Evolutionary conservation across 2,797 vertebrate species (phyloP), one percentile per base, ranked within the genome.

Genomic region (Cercopithecus neglectus): DNA sequence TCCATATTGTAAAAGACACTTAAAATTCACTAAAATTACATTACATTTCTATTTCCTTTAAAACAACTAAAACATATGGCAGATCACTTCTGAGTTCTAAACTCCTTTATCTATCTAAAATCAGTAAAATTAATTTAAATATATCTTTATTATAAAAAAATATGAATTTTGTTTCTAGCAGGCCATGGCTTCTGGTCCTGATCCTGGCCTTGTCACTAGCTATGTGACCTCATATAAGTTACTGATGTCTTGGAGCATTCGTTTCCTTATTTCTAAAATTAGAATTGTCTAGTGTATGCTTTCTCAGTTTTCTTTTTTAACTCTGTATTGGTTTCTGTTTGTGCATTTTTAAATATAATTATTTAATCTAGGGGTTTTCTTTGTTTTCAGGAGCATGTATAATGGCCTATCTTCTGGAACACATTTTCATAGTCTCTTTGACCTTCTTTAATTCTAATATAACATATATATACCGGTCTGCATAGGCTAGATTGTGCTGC

Each of bases 81-180:
- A 88, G 8, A 94, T 92, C 55, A 70, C 39, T 90, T 55, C 13
- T 92, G 19, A 95, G 76, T 85, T 96, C 82, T 95, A 57, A 85
- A 30, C 75, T 93, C 33, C 87, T 93, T 72, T 16, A 39, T 86
- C 44, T 90, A 26, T 70, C 64, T 96, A 89, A 95, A 97, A 82
- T 92, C n/a, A 96, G n/a, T 85, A 76, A 95, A 82, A 67, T 64
- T 85, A 82, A 72, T 87, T 79, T 79, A 89, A 86, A 85, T 88
- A 67, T 61, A 48, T 48, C 44, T 57, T 89, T 84, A 80, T 92
- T 92, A 74, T 72, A 44, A 92, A 80, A 80, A 53, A 78, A 14
- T 70, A 57, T 19, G 70, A 59, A 70, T 95, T 78, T 30, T 33
- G 21, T 67, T 87, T 96, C 50, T 85, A 82, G 70, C 1, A 67